Evolutionary conservation across 30 jellyfish, hydroid and myxozoan species (phyloP), one percentile per base, ranked within the genome.

Genomic region (Cassiopea andromeda): DNA sequence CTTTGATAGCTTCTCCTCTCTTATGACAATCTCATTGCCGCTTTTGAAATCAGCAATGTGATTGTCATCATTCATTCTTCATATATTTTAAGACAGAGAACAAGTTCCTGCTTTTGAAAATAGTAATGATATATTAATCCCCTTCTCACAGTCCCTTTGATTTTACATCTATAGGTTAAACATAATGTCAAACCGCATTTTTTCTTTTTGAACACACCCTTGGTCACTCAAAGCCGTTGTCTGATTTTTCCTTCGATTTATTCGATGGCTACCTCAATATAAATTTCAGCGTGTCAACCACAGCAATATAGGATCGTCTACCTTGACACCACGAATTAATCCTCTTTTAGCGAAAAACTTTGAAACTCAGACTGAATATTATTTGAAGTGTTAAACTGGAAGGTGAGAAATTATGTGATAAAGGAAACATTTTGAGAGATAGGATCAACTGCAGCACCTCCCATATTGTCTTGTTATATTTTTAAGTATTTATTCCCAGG

Each of bases 181-280:
- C 89, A 86, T 68, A 66, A 75, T 86, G 93, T 12, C 61, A 86
- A 77, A 87, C 93, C 46, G 67, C 27, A 15, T 86, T 86, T 86
- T 85, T 86, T 82, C 50, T 75, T 72, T 75, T 46, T 73, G 71
- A 85, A 69, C 93, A 86, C 93, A 79, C 93, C 93, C 80, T 75
- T 70, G 7, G 44, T 67, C 69, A 61, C 48, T 45, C 57, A 19
- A 71, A 69, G 86, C 73, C 50, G 27, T n/a, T 43, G 86, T 59
- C 71, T 59, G 79, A 19, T 43, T 3, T 70, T 9, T 10, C 38
- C 79, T 70, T 8, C 57, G 54, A 70, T 70, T 7, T 70, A 6
- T 27, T 70, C 54, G 54, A 70, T 64, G 27, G 7, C 27, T 43
- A 1, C n/a, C 79, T 70, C 15, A 16, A 70, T 70, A 86, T 86